Evolutionary conservation across 2,888 invertebrate genomes (phyloP).

Genomic region (Amphipoea lucens): DNA sequence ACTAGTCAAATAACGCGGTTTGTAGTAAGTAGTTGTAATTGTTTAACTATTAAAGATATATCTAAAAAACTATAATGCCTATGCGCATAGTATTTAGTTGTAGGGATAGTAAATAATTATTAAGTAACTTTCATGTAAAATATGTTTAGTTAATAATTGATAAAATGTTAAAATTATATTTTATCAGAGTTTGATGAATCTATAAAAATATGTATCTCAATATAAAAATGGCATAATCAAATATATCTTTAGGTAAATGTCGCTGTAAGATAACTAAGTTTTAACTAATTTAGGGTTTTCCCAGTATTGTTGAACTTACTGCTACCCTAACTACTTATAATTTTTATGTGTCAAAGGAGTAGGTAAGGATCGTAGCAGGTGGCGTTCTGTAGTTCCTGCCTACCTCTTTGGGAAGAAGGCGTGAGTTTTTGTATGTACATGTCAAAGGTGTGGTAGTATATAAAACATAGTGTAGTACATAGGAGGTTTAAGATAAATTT

Average conservation of each 20-base stretch:
- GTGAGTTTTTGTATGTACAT: background rate
- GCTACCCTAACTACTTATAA: background rate
- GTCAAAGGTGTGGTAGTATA: conserved; percentile 2
- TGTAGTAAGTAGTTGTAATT: conserved; percentile 29
- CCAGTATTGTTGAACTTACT: conserved; percentile 17
- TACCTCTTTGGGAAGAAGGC: background rate
- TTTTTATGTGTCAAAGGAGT: background rate
- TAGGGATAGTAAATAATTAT: background rate
- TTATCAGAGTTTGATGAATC: background rate
- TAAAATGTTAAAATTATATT: background rate
- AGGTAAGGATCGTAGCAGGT: background rate
- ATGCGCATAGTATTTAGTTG: conserved; percentile 16
- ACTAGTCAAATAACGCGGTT: conserved; percentile 24
- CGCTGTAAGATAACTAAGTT: background rate
- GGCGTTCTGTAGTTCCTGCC: background rate
- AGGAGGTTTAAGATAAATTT: background rate
- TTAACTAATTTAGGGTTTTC: background rate
- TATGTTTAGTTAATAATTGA: conserved; percentile 3
- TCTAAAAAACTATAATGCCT: conserved; percentile 9
- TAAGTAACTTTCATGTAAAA: background rate
- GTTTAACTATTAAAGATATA: conserved; percentile 9
- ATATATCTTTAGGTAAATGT: background rate
- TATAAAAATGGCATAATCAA: background rate
- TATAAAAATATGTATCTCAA: background rate
- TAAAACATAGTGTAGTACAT: background rate